Evolutionary conservation across 1,140 invertebrate species (phyloP), one percentile per base, ranked within the genome.

Genomic region (Dendrolimus kikuchii): DNA sequence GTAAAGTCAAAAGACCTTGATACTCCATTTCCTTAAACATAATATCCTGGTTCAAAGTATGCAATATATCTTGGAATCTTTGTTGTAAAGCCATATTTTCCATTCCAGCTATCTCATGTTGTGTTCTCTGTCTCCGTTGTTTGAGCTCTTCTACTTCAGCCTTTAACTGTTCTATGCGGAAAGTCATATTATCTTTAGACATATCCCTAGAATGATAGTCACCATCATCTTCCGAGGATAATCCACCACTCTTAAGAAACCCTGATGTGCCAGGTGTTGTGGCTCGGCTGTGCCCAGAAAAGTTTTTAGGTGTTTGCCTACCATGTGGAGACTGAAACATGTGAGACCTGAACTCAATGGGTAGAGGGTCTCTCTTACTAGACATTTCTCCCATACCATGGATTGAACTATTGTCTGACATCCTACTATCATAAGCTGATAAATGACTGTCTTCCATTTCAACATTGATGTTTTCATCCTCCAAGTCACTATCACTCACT

Each of bases 61-160:
- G 93, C 1, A 96, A 81, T 48, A 92, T 92, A 57, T 93, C 92
- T 75, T 96, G 93, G 74, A 97, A 95, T 42, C 95, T 82, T 77
- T 95, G 93, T 46, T 93, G 90, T 1, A 98, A 74, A 37, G 95
- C 93, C 52, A 92, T 79, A 78, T 97, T 98, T 75, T 97, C 95
- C 71, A 97, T 96, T 40, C 92, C 93, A 5, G 92, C 91, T 65
- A 97, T 93, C 80, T 96, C 94, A 48, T 91, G 87, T 69, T 96
- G 94, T 68, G 96, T 95, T 63, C 93, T 92, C 44, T 92, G 89
- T 57, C 93, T 88, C 46, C 92, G 90, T 46, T 91, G 89, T 64
- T 92, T 92, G 8, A 97, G 78, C 53, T 94, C 92, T 23, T 90
- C 88, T 38, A 96, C 81, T 81, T 96, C 93, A 5, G 89, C 76